phyloP scores from a whole-genome alignment of 2,888 invertebrate species.

The Electrophaes corylata region DNA sequence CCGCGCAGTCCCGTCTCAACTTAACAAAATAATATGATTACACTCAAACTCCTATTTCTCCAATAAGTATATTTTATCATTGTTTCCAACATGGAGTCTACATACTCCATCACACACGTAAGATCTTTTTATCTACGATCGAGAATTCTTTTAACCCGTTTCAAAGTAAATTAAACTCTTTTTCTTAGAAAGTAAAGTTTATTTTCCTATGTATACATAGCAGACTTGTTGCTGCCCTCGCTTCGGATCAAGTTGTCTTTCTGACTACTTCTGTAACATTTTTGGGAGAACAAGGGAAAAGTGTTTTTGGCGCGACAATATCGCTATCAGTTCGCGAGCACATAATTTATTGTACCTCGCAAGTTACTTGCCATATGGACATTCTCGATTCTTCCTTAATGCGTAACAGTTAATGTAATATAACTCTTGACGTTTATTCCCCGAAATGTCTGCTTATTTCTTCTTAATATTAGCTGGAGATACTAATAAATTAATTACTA shows the following conservation, averaged over 20 bases:
- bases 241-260: constrained; percentile 78
- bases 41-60: constrained; percentile 40
- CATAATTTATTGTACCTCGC: constrained; percentile 74
- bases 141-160: constrained; percentile 52
- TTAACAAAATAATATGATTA: constrained; percentile 37
- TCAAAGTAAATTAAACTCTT: constrained; percentile 56
- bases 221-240: constrained; percentile 77
- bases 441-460: constrained; percentile 20
- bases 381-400: constrained; percentile 49
- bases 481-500: constrained; percentile 29
- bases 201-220: constrained; percentile 53
- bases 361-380: constrained; percentile 60
- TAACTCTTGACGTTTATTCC: constrained; percentile 35
- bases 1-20: too few species aligned
- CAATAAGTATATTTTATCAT: constrained; percentile 47
- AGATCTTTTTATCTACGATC: constrained; percentile 66
- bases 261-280: constrained; percentile 71
- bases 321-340: constrained; percentile 71
- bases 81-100: constrained; percentile 45
- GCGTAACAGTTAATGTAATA: constrained; percentile 31
- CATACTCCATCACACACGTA: constrained; percentile 67
- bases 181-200: constrained; percentile 53
- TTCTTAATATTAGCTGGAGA: constrained; percentile 21
- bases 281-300: constrained; percentile 69
- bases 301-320: constrained; percentile 72